Base-by-base conservation (phyloP, 2,888 invertebrate genomes). In the Choreutis nemorana region DNA sequence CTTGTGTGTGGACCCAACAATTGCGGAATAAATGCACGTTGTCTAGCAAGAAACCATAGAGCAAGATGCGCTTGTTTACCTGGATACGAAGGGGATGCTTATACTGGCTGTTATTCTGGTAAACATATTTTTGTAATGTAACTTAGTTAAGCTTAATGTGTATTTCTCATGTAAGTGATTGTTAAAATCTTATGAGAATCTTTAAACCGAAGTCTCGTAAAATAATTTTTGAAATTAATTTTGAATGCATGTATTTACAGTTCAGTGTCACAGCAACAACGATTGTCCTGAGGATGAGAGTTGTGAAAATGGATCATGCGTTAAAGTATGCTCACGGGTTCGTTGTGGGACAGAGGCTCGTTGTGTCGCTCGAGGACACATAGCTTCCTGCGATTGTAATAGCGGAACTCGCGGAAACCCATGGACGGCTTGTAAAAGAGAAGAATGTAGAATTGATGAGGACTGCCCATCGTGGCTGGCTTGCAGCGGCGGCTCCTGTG, bases 221-320 rank as follows among this genome's bases (percentile, higher is more conserved):
- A 18, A 18, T 21, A 21, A 21, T 21, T 7, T 21, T 21, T 21
- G 9, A 21, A 21, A n/a, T 4, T 1, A n/a, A n/a, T n/a, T n/a
- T n/a, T n/a, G n/a, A n/a, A n/a, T n/a, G n/a, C n/a, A n/a, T n/a
- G n/a, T n/a, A 37, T 36, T 72, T 78, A 26, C 60, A 87, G 87
- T 91, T 43, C 92, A 94, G 45, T 95, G 95, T 50, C 86, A 90
- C 44, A 86, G 87, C 26, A 91, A 94, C 55, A 86, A 87, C 29
- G 93, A 94, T 41, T 95, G 95, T 57, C 86, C 91, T 3, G 81
- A 89, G 28, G 86, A 85, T 24, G 87, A 92, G 63, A 88, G 90
- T 13, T 94, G 94, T 51, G 83, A 93, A 41, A 88, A 91, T 50
- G 84, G 87, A 34, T 85, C 90, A 50, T 94, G 94, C 55, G 73